Conservation (phyloP, 2,113 vertebrate genomes). For the Oreochromis niloticus region DNA sequence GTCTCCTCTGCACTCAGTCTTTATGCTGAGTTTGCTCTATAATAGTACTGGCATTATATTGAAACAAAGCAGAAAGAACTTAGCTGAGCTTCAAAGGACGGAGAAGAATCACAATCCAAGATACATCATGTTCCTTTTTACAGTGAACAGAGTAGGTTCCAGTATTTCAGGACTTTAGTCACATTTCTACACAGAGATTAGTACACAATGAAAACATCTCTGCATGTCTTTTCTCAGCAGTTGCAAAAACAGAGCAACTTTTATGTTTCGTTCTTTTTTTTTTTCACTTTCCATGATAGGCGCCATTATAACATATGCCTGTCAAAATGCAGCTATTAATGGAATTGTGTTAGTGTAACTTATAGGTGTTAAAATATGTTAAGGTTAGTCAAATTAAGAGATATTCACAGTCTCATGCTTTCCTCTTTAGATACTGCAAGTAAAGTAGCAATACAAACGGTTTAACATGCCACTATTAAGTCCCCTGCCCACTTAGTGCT, state of each 20-base stretch:
- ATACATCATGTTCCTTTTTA: background rate
- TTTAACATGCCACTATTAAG: background rate
- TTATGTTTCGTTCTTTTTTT: background rate
- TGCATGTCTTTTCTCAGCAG: background rate
- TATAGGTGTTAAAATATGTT: background rate
- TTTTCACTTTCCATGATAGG: background rate
- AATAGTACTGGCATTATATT: background rate
- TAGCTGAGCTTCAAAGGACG: background rate
- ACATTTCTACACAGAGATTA: background rate
- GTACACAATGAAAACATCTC: background rate
- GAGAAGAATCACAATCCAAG: background rate
- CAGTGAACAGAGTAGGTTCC: background rate
- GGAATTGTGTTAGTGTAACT: background rate
- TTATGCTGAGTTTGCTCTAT: background rate
- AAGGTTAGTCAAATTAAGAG: background rate
- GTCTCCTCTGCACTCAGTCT: background rate
- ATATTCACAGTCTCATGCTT: background rate
- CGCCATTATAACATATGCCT: background rate
- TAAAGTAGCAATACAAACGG: background rate
- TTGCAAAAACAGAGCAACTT: background rate
- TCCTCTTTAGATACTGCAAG: background rate
- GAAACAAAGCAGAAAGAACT: background rate
- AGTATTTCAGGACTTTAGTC: background rate
- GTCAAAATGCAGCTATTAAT: fast-evolving
- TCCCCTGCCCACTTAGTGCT: background rate